These are phyloP conservation scores for Nysson spinosus DNA, from an alignment of 2,888 invertebrate genomes.

Conservation along the genomic window DNA sequence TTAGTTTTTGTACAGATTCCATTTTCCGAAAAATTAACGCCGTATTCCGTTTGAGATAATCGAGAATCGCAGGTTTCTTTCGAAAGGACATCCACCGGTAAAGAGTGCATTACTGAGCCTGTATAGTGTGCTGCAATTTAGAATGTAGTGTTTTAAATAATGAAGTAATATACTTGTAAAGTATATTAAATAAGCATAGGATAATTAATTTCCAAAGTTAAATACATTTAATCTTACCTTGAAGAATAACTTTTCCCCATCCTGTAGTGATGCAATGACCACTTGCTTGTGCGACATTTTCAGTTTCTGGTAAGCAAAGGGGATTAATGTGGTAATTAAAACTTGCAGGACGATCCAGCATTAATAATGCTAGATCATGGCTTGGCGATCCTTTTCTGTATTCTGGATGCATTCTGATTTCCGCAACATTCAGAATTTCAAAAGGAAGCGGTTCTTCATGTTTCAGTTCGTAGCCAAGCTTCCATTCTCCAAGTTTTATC, in stretches of 20 bases:
- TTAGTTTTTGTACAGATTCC: slow-evolving; percentile 84
- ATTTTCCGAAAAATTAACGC: slow-evolving; percentile 81
- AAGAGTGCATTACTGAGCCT: slow-evolving; percentile 86
- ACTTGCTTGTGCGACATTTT: slow-evolving; percentile 46
- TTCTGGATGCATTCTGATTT: slow-evolving; percentile 84
- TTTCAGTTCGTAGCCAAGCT: slow-evolving; percentile 84
- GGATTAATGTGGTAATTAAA: slow-evolving; percentile 86
- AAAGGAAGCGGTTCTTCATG: slow-evolving; percentile 87
- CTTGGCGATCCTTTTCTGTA: slow-evolving; percentile 81
- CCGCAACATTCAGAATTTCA: slow-evolving; percentile 86
- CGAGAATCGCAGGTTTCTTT: slow-evolving; percentile 82
- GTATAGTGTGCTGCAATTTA: slow-evolving; percentile 83
- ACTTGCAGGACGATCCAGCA: slow-evolving; percentile 80
- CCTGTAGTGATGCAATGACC: slow-evolving; percentile 87
- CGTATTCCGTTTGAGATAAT: slow-evolving; percentile 80
- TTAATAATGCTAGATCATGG: slow-evolving; percentile 86
- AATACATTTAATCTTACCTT: slow-evolving; percentile 84
- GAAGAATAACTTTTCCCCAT: slow-evolving; percentile 89
- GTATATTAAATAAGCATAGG: no score
- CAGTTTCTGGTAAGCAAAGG: slow-evolving; percentile 82
- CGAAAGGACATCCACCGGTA: slow-evolving; percentile 83
- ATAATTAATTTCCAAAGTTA: no score
- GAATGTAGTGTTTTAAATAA: neutral
- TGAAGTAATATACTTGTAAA: neutral
- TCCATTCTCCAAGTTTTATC: slow-evolving; percentile 91